A percentile compares a stretch with the other conserved stretches of the same genome.
phyloP scores from a whole-genome alignment of 2,113 vertebrate genomes.

The Cricetomys ansorgei region DNA sequence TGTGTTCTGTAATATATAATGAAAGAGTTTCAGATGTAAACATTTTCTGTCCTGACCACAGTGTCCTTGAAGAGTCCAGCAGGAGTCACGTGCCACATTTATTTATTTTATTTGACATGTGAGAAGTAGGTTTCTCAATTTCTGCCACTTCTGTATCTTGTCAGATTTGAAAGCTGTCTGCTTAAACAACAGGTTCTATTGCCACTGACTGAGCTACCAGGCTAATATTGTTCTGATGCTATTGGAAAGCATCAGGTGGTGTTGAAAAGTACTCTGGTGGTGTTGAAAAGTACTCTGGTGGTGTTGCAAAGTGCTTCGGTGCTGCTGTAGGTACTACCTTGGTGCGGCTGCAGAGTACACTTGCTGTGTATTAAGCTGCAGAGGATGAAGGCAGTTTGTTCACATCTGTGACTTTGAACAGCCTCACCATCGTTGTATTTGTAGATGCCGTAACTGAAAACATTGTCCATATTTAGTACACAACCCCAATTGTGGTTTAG shows the following conservation, averaged over 20 bases:
- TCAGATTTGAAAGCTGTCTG: constrained; percentile 18
- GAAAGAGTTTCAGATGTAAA: neutral
- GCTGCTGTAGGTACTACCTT: neutral
- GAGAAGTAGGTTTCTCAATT: neutral
- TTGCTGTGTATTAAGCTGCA: neutral
- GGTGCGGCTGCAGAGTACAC: neutral
- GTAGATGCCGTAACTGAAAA: neutral
- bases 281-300: neutral
- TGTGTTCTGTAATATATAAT: neutral
- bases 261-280: neutral
- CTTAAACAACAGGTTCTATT: neutral
- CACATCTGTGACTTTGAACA: neutral
- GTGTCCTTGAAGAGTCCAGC: neutral
- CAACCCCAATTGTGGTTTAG: neutral
- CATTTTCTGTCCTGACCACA: neutral
- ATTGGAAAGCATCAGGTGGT: too few relatives aligned
- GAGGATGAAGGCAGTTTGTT: neutral
- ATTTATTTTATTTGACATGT: neutral
- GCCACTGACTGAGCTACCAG: neutral
- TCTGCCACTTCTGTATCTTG: neutral
- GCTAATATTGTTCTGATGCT: neutral
- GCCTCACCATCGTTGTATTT: neutral
- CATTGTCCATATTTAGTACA: neutral
- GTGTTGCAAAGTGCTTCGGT: neutral
- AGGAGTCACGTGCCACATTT: neutral